These are phyloP conservation scores for Danionella cerebrum DNA, from an alignment of 2,113 vertebrate species.

Conservation along the genomic window DNA sequence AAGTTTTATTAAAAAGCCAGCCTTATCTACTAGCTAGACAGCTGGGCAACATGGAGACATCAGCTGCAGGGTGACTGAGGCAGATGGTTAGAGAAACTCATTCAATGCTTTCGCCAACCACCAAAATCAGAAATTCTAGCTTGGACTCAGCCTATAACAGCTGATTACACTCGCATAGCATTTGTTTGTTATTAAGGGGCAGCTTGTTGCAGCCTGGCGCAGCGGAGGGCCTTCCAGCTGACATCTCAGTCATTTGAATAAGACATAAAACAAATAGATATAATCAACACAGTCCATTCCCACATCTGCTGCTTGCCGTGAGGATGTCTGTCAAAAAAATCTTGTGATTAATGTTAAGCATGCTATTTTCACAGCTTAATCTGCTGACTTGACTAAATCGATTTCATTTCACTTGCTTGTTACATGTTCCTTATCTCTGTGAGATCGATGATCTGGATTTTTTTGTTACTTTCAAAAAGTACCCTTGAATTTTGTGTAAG, in stretches of 20 bases:
- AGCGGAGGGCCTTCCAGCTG: slow-evolving; percentile 53
- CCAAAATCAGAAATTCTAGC: slow-evolving; percentile 24
- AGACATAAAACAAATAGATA: no score
- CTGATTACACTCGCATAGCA: slow-evolving; percentile 47
- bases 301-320: no score
- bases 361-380: no score
- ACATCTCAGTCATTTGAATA: slow-evolving; percentile 41
- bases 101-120: slow-evolving; percentile 27
- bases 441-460: no score
- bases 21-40: background rate
- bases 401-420: no score
- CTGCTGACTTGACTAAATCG: no score
- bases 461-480: no score
- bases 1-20: background rate
- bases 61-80: background rate
- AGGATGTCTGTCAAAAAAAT: slow-evolving; percentile 15
- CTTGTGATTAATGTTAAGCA: slow-evolving; percentile 14
- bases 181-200: slow-evolving; percentile 56
- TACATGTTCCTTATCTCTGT: no score
- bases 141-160: slow-evolving; percentile 35
- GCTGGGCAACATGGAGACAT: background rate
- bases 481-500: no score
- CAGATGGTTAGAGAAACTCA: slow-evolving; percentile 27
- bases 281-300: no score
- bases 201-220: slow-evolving; percentile 44